phyloP scores from a whole-genome alignment of 2,888 invertebrate genomes.

The Camponotus fellah region DNA sequence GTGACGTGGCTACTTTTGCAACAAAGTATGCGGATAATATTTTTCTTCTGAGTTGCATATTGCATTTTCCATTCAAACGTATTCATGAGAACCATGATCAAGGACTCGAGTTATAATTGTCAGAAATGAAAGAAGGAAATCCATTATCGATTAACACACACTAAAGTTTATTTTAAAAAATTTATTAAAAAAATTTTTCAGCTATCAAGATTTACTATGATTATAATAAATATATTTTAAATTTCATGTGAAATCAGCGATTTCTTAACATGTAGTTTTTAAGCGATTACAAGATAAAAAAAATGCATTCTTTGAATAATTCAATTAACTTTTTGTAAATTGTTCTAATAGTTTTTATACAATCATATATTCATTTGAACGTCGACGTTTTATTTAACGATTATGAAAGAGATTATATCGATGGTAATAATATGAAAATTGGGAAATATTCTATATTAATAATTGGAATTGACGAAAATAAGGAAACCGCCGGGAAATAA shows the following conservation, averaged over 20 bases:
- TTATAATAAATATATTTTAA: neutral
- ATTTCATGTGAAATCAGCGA: neutral
- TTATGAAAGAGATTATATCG: constrained; percentile 22
- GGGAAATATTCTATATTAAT: too few relatives aligned
- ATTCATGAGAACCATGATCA: neutral
- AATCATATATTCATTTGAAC: neutral
- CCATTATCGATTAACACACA: too few relatives aligned
- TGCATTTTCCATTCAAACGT: constrained; percentile 6
- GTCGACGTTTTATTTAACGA: neutral
- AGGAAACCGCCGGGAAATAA: constrained; percentile 56
- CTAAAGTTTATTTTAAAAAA: neutral
- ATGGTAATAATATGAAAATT: neutral
- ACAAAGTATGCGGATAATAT: constrained; percentile 48
- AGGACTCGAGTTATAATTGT: neutral
- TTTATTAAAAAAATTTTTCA: neutral
- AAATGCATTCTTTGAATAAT: neutral
- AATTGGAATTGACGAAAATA: constrained; percentile 26
- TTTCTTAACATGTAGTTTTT: neutral
- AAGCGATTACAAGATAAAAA: neutral
- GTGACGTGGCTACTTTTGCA: constrained; percentile 42
- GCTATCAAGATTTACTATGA: neutral
- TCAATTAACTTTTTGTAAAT: neutral
- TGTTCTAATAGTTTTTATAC: constrained; percentile 6
- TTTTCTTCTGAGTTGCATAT: constrained; percentile 32
- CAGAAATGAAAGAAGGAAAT: neutral